A percentile compares a stretch with the other conserved stretches of the same genome.
Evolutionary conservation across 1,140 invertebrate genomes (phyloP).

Genomic region (Zaprionus ornatus): DNA sequence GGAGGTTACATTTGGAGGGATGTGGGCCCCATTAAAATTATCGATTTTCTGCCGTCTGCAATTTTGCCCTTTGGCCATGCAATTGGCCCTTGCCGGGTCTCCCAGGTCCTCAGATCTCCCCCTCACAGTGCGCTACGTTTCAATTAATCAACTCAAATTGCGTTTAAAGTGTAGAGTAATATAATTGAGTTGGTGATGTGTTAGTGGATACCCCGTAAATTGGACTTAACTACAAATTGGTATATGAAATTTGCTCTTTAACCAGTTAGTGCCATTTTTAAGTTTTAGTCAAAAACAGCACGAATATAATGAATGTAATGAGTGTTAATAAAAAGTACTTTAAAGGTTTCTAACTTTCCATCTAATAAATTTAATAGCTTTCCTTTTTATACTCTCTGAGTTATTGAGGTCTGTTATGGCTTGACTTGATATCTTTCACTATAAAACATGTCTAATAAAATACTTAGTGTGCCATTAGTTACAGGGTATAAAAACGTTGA

Average conservation of each 20-base stretch:
- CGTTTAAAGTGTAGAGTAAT: conserved; percentile 54
- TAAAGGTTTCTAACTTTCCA: accelerated
- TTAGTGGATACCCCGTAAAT: not conserved
- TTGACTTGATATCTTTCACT: not conserved
- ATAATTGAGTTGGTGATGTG: not conserved
- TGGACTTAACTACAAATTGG: no score
- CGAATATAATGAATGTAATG: no score
- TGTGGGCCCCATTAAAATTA: conserved; percentile 66
- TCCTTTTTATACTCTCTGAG: not conserved
- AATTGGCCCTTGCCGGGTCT: conserved; percentile 39
- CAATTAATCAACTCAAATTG: conserved; percentile 79
- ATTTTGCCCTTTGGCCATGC: conserved; percentile 72
- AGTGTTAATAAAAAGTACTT: no score
- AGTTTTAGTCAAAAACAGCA: no score
- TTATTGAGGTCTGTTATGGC: not conserved
- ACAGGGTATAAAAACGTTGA: conserved; percentile 29
- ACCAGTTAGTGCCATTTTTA: not conserved
- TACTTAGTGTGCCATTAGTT: not conserved
- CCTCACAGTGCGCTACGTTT: conserved; percentile 48
- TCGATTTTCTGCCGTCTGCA: conserved; percentile 77
- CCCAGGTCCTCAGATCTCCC: not conserved
- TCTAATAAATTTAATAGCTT: not conserved
- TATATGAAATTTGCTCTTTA: no score
- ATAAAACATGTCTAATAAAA: not conserved
- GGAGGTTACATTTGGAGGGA: conserved; percentile 13